Evolutionary conservation across 2,888 invertebrate species (phyloP), one percentile per base, ranked within the genome.

Genomic region (Lasioglossum leucozonium): DNA sequence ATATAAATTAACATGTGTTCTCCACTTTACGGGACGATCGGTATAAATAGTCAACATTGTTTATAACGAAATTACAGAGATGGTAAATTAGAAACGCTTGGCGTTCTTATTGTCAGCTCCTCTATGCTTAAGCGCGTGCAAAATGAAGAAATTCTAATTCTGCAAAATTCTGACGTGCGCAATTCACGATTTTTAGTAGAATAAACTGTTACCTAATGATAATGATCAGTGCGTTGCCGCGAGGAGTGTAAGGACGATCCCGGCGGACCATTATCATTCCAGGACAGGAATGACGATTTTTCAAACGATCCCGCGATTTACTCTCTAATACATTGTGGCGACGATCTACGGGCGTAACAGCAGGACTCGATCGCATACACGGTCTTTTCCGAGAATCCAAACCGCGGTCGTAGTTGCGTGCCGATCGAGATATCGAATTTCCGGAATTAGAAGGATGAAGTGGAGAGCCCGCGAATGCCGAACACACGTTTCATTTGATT

Each of bases 401-500:
- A 72, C 47, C 62, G n/a, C 42, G 34, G n/a, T 72, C 71, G 40
- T 51, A 82, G 76, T 79, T 79, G 79, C 85, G 82, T 82, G 79
- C 40, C 72, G 72, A 79, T 85, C 82, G 79, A 82, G 78, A 82
- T 82, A 82, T 79, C 74, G 40, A 79, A 76, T 72, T 82, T 78
- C 81, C 76, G 78, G 77, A 73, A 83, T 74, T 40, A 30, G 47
- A 72, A 77, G 65, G 30, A 72, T 47, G n/a, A 72, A 76, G 26
- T 58, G 40, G 55, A 71, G 80, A 40, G 47, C 34, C 40, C 42
- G 79, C 16, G 44, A 18, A 42, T n/a, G 30, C 30, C 34, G 55
- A 55, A 47, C 58, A 78, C 18, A 13, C 37, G 18, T 34, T 75
- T n/a, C 44, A 62, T 71, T 71, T 65, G 62, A 76, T 37, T 10